Base-by-base conservation (phyloP, 2,113 vertebrate genomes). In the Colossoma macropomum region DNA sequence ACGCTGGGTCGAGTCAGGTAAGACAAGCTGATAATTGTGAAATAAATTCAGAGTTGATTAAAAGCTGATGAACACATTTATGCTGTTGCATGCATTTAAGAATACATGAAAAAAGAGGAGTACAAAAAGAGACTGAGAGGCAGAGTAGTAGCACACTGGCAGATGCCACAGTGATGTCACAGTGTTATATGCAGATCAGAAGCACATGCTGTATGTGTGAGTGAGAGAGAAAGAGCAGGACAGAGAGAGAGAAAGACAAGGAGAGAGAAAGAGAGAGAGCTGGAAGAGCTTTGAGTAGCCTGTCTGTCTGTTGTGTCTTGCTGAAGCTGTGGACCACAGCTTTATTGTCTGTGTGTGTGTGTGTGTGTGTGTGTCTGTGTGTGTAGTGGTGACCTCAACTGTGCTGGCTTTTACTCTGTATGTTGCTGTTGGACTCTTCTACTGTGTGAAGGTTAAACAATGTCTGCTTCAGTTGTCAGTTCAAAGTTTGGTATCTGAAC, bases 1-100 rank as follows among this genome's bases (percentile, higher is more conserved):
- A 48, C 87, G 0, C 77, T 86, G 2, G 85, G 88, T 34, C 79
- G 94, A 87, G 77, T 93, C 86, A 91, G 94, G 94, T 95, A 73
- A 83, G 89, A 41, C n/a, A 4, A 3, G 21, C 17, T 32, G 41
- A 4, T 68, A 6, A 4, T 27, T 12, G 11, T n/a, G 13, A n/a
- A 27, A 77, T 17, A n/a, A 68, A 38, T n/a, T 34, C 45, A 68
- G 25, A n/a, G 52, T 7, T 15, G 13, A 56, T 52, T 66, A 15
- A 21, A 4, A 52, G 1, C 45, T 34, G 30, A 6, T 13, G 19
- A 56, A 25, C 28, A 45, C 48, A 25, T 34, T 30, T 21, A 68
- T 54, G 11, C 30, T 25, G 23, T 69, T 56, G 21, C 1, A 38
- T 56, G 11, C 16, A 69, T 38, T 11, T 38, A 15, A 69, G 11